These are phyloP conservation scores for Psilopsiagon aymara DNA, from an alignment of 2,113 vertebrate genomes.

Conservation along the genomic window DNA sequence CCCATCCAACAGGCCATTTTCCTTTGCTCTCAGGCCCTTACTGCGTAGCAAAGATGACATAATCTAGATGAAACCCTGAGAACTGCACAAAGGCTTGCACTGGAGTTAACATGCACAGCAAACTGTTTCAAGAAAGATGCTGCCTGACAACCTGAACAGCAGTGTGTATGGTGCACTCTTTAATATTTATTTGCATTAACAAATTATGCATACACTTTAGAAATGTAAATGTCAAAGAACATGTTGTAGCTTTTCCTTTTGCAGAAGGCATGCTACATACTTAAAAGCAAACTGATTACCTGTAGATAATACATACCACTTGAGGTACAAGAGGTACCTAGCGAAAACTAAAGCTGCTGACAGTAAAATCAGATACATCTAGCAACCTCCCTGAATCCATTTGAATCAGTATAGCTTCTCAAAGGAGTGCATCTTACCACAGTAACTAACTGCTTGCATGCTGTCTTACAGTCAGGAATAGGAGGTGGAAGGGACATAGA, in stretches of 20 bases:
- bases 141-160: neutral
- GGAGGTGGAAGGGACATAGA: rapidly evolving
- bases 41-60: neutral
- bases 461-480: rapidly evolving
- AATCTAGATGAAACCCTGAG: neutral
- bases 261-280: neutral
- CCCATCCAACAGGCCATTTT: neutral
- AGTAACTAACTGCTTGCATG: neutral
- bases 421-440: neutral
- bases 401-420: neutral
- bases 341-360: neutral
- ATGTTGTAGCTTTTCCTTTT: neutral
- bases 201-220: neutral
- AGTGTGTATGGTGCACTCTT: rapidly evolving
- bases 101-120: neutral
- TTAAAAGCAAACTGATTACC: neutral
- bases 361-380: neutral
- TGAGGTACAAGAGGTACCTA: neutral
- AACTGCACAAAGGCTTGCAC: neutral
- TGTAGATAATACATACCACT: neutral
- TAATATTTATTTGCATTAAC: neutral
- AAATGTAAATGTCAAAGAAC: conserved; percentile 2
- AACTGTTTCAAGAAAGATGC: neutral
- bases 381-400: too few species aligned
- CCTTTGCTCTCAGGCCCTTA: neutral